Base-by-base conservation (phyloP, 2,113 vertebrate genomes). In the Lamprotornis superbus region DNA sequence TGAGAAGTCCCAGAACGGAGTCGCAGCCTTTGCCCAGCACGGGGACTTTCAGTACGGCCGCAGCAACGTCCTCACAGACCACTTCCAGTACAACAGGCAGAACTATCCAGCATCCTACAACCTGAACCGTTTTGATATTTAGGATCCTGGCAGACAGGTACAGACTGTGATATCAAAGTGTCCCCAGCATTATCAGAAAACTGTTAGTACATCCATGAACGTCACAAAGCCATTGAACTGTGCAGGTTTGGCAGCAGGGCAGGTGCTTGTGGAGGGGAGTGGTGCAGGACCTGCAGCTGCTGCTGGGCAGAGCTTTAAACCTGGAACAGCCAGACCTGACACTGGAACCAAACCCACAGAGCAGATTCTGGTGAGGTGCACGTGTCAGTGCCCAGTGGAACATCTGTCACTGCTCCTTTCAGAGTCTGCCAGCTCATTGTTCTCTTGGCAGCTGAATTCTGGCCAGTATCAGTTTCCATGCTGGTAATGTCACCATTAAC, bases 81-180 rank as follows among this genome's bases (percentile, higher is more conserved):
- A 99, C 90, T 99, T 99, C 95, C 99, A 99, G 97, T 99, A 99
- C 73, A 97, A 89, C 93, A 97, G 99, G 47, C 99, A 99, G 93
- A 90, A 90, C 96, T 98, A 98, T 73, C 98, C 98, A 3, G 40
- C 97, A 25, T 68, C 98, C 49, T 97, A 98, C 93, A 94, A 77
- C 89, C 78, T 98, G 63, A 98, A 98, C 25, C 98, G 99, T 39
- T 99, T 99, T 33, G 99, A 99, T 39, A 98, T 99, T 80, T 99
- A 98, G 97, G 30, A 7, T 20, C 89, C 89, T 52, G 63, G 73
- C 64, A 56, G 47, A 27, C 90, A 75, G 93, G 74, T 69, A 37
- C 4, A 94, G 95, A 91, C 90, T 60, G 18, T 71, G 84, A 42
- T 21, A 27, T 42, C 73, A 3, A 3, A 40, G 76, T 71, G 78